Conservation (phyloP, 2,113 vertebrate genomes). For the Rostratula benghalensis region DNA sequence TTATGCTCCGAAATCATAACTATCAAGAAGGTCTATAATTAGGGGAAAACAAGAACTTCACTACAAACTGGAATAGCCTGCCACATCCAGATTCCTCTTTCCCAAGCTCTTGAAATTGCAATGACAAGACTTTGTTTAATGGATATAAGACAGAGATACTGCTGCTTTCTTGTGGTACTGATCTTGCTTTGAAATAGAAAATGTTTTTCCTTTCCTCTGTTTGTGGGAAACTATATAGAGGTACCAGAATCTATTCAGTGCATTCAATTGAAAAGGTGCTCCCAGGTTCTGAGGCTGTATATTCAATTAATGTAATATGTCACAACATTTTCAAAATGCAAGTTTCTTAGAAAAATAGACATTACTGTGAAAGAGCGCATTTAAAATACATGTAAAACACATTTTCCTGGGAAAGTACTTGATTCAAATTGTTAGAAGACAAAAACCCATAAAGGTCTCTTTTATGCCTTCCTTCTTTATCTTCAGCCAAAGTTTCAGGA, state of each 20-base stretch:
- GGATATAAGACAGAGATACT: not conserved
- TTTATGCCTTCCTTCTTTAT: conserved; percentile 14
- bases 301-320: conserved; percentile 68
- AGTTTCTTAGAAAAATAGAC: conserved; percentile 64
- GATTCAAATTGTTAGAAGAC: conserved; percentile 51
- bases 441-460: conserved; percentile 26
- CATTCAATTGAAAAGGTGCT: conserved; percentile 49
- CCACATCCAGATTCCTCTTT: not conserved
- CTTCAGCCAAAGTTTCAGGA: conserved; percentile 35
- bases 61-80: not conserved
- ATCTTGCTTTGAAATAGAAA: conserved; percentile 25
- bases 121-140: not conserved
- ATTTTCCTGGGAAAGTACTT: not conserved
- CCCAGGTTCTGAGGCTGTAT: conserved; percentile 50
- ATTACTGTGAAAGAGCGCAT: conserved; percentile 45
- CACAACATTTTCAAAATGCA: conserved; percentile 72
- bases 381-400: conserved; percentile 59
- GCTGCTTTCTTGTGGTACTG: not conserved
- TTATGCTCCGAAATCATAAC: not conserved
- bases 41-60: not conserved
- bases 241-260: conserved; percentile 2
- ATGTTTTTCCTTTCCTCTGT: not conserved
- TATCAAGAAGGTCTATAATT: not conserved
- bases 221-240: conserved; percentile 1
- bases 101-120: not conserved